A percentile compares a stretch with the other conserved stretches of the same genome.
These are phyloP conservation scores for Cuniculus paca DNA, from an alignment of 2,797 vertebrate genomes.

Conservation along the genomic window DNA sequence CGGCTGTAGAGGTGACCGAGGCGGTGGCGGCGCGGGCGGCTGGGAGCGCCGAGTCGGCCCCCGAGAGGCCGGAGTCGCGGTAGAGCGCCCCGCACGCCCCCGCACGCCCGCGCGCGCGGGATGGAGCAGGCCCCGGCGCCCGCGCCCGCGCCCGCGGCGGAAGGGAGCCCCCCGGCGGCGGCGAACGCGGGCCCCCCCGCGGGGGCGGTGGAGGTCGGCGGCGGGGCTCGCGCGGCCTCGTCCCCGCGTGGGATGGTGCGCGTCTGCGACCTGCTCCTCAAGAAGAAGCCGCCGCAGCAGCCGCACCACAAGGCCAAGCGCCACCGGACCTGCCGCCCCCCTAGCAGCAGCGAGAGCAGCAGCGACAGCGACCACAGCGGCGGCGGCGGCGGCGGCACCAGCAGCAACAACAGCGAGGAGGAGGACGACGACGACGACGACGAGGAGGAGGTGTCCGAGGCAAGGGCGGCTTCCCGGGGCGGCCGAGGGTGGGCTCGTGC, in stretches of 20 bases:
- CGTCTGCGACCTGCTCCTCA: conserved; percentile 89
- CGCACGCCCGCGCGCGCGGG: conserved; percentile 79
- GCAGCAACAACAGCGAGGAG: conserved; percentile 86
- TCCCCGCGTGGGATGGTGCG: conserved; percentile 87
- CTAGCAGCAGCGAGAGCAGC: conserved; percentile 85
- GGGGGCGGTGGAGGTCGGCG: conserved; percentile 75
- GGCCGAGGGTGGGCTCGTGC: conserved; percentile 54
- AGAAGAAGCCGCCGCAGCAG: conserved; percentile 86
- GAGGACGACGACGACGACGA: conserved; percentile 87
- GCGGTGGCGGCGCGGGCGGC: conserved; percentile 82
- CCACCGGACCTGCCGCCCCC: conserved; percentile 86
- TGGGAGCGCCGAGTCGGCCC: conserved; percentile 73
- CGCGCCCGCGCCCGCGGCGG: conserved; percentile 80
- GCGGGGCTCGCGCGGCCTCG: conserved; percentile 71
- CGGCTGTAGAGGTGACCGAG: conserved; percentile 88
- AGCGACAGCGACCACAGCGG: conserved; percentile 83
- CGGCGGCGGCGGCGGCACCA: conserved; percentile 80
- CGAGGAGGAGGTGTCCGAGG: conserved; percentile 90
- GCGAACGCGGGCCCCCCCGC: conserved; percentile 51
- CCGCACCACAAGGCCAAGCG: conserved; percentile 86
- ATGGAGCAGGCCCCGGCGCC: conserved; percentile 80
- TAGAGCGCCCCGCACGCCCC: conserved; percentile 76
- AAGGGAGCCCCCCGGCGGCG: conserved; percentile 82
- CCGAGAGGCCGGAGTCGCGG: conserved; percentile 77
- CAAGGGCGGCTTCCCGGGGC: conserved; percentile 78